Evolutionary conservation across 2,797 vertebrate genomes (phyloP).

Genomic region (Enoplosus armatus): DNA sequence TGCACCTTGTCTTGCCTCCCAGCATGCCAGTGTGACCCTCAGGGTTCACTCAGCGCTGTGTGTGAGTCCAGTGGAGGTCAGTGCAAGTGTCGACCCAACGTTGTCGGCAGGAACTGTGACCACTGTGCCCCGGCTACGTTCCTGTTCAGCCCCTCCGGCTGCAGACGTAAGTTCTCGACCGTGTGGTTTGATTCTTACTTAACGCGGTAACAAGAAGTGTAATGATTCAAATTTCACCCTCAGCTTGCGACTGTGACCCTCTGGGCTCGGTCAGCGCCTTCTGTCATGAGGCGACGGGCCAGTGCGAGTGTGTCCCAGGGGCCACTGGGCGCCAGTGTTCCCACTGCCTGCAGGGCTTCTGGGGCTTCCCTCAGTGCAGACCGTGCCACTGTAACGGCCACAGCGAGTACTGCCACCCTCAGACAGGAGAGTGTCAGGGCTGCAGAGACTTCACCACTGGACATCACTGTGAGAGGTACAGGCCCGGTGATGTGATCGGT

Average conservation of each 20-base stretch:
- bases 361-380: constrained; percentile 95
- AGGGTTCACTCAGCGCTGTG: constrained; percentile 91
- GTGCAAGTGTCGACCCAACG: constrained; percentile 92
- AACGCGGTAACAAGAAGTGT: rapidly evolving
- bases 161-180: constrained; percentile 86
- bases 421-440: constrained; percentile 91
- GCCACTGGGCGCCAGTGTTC: constrained; percentile 90
- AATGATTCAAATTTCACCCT: not conserved
- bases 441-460: constrained; percentile 92
- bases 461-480: constrained; percentile 93
- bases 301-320: constrained; percentile 91
- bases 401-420: constrained; percentile 88
- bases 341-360: constrained; percentile 91
- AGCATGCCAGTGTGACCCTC: constrained; percentile 95
- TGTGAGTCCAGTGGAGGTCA: constrained; percentile 93
- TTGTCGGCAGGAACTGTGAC: constrained; percentile 92
- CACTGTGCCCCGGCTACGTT: constrained; percentile 91
- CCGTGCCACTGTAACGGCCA: constrained; percentile 94
- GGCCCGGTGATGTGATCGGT: not conserved
- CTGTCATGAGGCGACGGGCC: constrained; percentile 90
- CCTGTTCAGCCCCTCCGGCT: constrained; percentile 91
- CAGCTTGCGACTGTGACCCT: constrained; percentile 92
- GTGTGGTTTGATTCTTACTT: rapidly evolving
- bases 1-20: not conserved
- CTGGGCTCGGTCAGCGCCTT: constrained; percentile 88